Base-by-base conservation (phyloP, 37 sponge, comb jelly and placozoan species). In the Tethya wilhelma region DNA sequence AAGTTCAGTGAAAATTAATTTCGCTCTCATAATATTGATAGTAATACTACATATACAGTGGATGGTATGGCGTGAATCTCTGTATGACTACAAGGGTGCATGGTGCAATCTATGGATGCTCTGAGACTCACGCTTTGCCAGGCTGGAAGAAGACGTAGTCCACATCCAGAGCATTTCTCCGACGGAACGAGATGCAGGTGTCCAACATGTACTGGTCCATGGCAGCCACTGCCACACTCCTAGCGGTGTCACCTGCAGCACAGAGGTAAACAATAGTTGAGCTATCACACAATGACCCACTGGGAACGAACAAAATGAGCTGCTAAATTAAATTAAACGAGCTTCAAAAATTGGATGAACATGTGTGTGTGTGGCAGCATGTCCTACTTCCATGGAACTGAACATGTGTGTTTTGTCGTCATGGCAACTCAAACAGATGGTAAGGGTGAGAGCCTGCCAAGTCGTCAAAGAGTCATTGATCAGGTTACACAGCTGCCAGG, bases 111-210 rank as follows among this genome's bases (percentile, higher is more conserved):
- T 1, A 71, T 40, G 26, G 26, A 73, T 11, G 22, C 22, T 38
- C 9, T n/a, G 38, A 42, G 11, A 5, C 77, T 71, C 28, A 81
- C 77, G 86, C 85, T 37, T 63, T 23, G 34, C 85, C 82, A 19
- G 66, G 64, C 70, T 67, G 77, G 80, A 91, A 91, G n/a, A 53
- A 25, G 39, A 91, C 44, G 68, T 83, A 91, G 77, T 91, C 75
- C 5, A 22, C 2, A 28, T 91, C 64, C 19, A 17, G 29, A 55
- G 56, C 28, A 25, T 46, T 64, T 71, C 71, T 82, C 4, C 56
- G 58, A 38, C 59, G 57, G 77, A 91, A 87, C 1, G 32, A 58
- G 44, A 91, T 78, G 64, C 92, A 91, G 29, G 85, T 71, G 31
- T 71, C 44, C 19, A 44, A 25, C 11, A 0, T 42, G 57, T 76